Percentiles rank a stretch among this genome's conserved stretches.
Evolutionary conservation across 2,113 vertebrate genomes (phyloP).

Genomic region (Melanotaenia duboulayi): DNA sequence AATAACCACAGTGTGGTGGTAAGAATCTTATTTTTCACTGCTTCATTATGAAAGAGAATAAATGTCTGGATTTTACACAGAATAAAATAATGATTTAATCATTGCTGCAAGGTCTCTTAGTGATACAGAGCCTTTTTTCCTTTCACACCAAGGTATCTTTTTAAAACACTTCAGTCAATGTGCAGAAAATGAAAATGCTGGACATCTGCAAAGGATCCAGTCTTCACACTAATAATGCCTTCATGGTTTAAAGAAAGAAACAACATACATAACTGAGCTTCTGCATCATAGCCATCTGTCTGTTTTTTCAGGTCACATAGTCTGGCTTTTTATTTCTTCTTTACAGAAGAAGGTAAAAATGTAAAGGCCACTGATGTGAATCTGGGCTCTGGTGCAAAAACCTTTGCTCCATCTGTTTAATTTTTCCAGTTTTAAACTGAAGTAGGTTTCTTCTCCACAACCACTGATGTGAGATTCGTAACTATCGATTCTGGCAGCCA

Average conservation of each 20-base stretch:
- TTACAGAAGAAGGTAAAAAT: slow-evolving; percentile 13
- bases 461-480: slow-evolving; percentile 52
- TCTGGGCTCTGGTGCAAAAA: slow-evolving; percentile 25
- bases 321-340: not conserved
- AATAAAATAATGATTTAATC: slow-evolving; percentile 28
- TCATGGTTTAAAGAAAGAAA: slow-evolving; percentile 30
- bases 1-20: slow-evolving; percentile 15
- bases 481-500: slow-evolving; percentile 74
- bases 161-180: slow-evolving; percentile 10
- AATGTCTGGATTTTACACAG: slow-evolving; percentile 13
- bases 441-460: slow-evolving; percentile 50
- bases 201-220: slow-evolving; percentile 29
- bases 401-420: slow-evolving; percentile 55
- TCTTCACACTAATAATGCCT: slow-evolving; percentile 58
- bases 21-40: slow-evolving; percentile 18
- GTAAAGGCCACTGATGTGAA: slow-evolving; percentile 54
- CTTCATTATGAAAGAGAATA: slow-evolving; percentile 12
- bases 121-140: slow-evolving; percentile 23
- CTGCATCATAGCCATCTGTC: slow-evolving; percentile 13
- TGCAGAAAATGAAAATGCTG: slow-evolving; percentile 40
- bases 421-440: slow-evolving; percentile 40
- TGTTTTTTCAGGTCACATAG: slow-evolving; percentile 11
- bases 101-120: slow-evolving; percentile 35
- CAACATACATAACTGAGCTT: slow-evolving; percentile 38
- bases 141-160: slow-evolving; percentile 17